Evolutionary conservation across 2,797 vertebrate species (phyloP), one percentile per base, ranked within the genome.

Genomic region (Meda fulgida): DNA sequence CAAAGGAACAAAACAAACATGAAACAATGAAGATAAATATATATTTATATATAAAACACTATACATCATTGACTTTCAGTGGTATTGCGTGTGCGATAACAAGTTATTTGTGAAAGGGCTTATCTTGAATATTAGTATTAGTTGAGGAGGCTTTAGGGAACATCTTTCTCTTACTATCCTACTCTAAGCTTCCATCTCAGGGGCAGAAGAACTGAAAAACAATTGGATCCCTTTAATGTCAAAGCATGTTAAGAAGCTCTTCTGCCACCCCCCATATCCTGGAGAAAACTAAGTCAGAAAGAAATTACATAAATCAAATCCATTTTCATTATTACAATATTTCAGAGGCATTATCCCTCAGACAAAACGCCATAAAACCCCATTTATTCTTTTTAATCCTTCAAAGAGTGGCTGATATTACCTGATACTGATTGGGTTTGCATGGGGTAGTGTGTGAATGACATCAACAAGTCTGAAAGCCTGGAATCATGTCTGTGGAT

Each of bases 301-400:
- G 40, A 79, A 82, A 72, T 80, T 55, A 81, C 86, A 80, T 85
- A 91, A 95, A 94, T 87, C 84, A 92, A 94, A 94, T 86, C 92
- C 91, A 95, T 95, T 96, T 95, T 90, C 88, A 93, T 90, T 94
- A 94, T 94, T 91, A 31, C 78, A 93, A 90, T 90, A 92, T 93
- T 93, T 92, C 87, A 91, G 80, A 89, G 88, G 93, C 93, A 93
- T 95, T 93, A 94, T 93, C 93, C 92, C 88, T 87, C 90, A 88
- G 85, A 91, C 90, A 91, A 93, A 93, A 93, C 90, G 89, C 87
- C 88, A 83, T 92, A 93, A 94, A 93, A 86, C 85, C 93, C 91
- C 84, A 92, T 89, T 94, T 93, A 95, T 92, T 94, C 91, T 91
- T 69, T 63, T 89, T 95, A 95, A 96, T 95, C 94, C 94, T 92